Percentiles rank a stretch among this genome's conserved stretches.
Evolutionary conservation across 2,797 vertebrate genomes (phyloP).

Genomic region (Cuniculus paca): DNA sequence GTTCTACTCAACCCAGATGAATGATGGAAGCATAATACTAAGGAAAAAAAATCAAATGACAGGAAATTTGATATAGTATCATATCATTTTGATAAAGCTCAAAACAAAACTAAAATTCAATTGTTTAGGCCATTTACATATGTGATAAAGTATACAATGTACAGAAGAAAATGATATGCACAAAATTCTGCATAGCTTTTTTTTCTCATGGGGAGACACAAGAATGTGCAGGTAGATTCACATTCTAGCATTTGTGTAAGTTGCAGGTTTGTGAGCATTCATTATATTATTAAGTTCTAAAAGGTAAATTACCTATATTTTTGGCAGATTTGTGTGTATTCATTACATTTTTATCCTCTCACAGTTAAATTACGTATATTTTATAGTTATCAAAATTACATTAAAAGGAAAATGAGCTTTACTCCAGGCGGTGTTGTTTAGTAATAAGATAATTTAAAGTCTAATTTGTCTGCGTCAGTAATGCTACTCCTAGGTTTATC

Average conservation of each 20-base stretch:
- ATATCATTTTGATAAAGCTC: not conserved
- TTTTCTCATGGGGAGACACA: not conserved
- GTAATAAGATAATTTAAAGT: not conserved
- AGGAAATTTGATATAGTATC: not conserved
- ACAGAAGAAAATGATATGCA: not conserved
- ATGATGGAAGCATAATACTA: not conserved
- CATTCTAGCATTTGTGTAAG: not conserved
- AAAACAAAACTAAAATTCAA: not conserved
- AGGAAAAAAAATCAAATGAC: not conserved
- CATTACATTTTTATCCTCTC: not conserved
- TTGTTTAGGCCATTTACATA: not conserved
- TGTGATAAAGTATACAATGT: not conserved
- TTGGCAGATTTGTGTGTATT: not conserved
- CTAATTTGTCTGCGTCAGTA: not conserved
- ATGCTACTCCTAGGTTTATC: not conserved
- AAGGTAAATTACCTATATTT: not conserved
- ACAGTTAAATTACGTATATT: not conserved
- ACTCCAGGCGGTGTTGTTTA: not conserved
- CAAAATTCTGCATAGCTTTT: not conserved
- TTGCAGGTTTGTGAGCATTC: not conserved
- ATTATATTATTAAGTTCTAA: not conserved
- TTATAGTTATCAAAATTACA: not conserved
- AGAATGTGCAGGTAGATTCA: not conserved
- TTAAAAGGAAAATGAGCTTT: not conserved
- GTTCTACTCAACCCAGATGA: not conserved